phyloP scores from a whole-genome alignment of 1,140 invertebrate species.

The Daktulosphaira vitifoliae region DNA sequence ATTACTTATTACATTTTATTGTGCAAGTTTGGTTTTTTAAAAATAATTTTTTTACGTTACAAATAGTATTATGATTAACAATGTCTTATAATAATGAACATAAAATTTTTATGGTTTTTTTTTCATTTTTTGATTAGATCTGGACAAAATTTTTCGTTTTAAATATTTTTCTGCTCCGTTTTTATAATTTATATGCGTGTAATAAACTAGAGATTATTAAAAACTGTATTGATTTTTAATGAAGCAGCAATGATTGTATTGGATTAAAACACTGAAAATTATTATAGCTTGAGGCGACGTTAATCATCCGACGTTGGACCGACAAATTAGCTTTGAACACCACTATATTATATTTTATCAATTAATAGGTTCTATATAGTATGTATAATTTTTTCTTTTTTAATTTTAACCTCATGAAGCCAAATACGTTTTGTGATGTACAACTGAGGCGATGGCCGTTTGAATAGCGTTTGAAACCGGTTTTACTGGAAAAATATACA shows the following conservation, averaged over 20 bases:
- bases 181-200: too few relatives aligned
- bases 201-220: slow-evolving; percentile 25
- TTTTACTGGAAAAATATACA: slow-evolving; percentile 13
- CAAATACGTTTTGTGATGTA: neutral
- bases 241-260: neutral
- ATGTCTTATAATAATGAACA: too few relatives aligned
- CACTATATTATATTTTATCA: slow-evolving; percentile 16
- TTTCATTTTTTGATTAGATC: too few relatives aligned
- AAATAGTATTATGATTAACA: too few relatives aligned
- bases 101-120: too few relatives aligned
- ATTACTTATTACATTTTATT: too few relatives aligned
- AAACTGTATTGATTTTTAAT: slow-evolving; percentile 26
- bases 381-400: neutral
- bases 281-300: slow-evolving; percentile 1
- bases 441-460: neutral
- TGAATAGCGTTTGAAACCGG: slow-evolving; percentile 20
- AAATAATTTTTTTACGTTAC: too few relatives aligned
- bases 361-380: slow-evolving; percentile 22
- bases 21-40: too few relatives aligned
- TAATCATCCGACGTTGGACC: slow-evolving; percentile 9
- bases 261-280: neutral
- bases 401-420: neutral
- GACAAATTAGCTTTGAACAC: neutral
- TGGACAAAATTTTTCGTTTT: too few relatives aligned
- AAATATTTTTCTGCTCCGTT: too few relatives aligned